Evolutionary conservation across 2,888 invertebrate genomes (phyloP), one percentile per base, ranked within the genome.

Genomic region (Troilus luridus): DNA sequence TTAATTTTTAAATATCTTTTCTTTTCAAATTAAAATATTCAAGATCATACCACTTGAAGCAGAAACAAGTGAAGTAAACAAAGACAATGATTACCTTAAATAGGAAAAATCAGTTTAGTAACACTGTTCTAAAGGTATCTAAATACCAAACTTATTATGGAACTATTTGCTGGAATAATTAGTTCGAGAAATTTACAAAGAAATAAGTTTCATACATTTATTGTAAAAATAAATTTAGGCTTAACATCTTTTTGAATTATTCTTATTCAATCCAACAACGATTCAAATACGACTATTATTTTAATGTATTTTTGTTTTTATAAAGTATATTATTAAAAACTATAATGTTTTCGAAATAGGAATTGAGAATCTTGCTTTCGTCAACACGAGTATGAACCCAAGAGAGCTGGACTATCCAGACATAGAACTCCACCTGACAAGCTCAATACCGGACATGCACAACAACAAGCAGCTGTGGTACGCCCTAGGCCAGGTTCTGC

Each of bases 281-380:
- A 64, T 9, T 64, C 64, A n/a, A 24, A 24, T n/a, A 64, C 5
- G 21, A 11, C 8, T 24, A 8, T 64, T 64, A 64, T 10, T 64
- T 24, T n/a, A 24, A 64, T n/a, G 9, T n/a, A 3, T 58, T 88
- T 58, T 59, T 59, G 1, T 7, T 21, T 41, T 81, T 17, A 24
- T 54, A 6, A 54, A 54, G 21, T 54, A 41, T 41, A 85, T 7
- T 21, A 81, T 81, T 17, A 24, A 81, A 6, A 54, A 54, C 54
- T 54, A 41, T 41, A 85, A 72, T 77, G n/a, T n/a, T 56, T 56
- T 81, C 21, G 54, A 1, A 85, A 72, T 27, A 56, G 92, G 92
- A 12, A 77, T 92, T 64, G 92, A 92, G 88, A 91, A 88, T 27
- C 88, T 92, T 58, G 92, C 91, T 27, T 92, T 91, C 58, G 90